These are phyloP conservation scores for Sphecodes monilicornis DNA, from an alignment of 2,888 invertebrate species.

Conservation along the genomic window DNA sequence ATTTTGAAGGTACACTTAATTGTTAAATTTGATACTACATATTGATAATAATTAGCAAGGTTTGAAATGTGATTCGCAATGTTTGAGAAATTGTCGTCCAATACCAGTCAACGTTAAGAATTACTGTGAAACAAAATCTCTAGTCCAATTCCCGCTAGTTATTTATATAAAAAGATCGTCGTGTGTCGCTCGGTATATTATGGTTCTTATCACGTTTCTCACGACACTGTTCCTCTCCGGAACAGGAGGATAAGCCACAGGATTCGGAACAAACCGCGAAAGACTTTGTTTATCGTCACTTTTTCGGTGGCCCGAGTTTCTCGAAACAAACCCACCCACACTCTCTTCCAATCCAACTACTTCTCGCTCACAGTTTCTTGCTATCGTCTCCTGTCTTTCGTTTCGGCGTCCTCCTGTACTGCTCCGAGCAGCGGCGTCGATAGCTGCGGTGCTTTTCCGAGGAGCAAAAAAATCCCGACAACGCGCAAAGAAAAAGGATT, in stretches of 20 bases:
- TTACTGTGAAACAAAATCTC: neutral
- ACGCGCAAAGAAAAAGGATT: conserved; percentile 43
- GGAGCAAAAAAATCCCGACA: conserved; percentile 25
- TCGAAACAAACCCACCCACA: conserved; percentile 19
- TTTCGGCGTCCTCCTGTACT: neutral
- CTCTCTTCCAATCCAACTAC: neutral
- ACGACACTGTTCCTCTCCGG: neutral
- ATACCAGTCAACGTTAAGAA: neutral
- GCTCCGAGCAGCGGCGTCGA: conserved; percentile 10
- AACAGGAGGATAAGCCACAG: neutral
- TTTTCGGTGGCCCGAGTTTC: conserved; percentile 17
- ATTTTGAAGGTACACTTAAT: too few relatives aligned
- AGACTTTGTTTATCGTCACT: conserved; percentile 18
- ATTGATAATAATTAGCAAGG: too few relatives aligned
- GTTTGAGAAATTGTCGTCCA: neutral
- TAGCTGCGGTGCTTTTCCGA: conserved; percentile 15
- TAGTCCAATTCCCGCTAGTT: neutral
- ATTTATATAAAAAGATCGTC: neutral
- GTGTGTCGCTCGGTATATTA: neutral
- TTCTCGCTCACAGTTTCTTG: conserved; percentile 38
- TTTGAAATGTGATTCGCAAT: too few relatives aligned
- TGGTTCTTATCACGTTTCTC: neutral
- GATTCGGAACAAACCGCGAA: neutral
- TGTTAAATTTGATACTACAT: too few relatives aligned
- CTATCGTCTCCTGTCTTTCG: conserved; percentile 9